Base-by-base conservation (phyloP, 2,797 vertebrate species). In the Eutrigla gurnardus region DNA sequence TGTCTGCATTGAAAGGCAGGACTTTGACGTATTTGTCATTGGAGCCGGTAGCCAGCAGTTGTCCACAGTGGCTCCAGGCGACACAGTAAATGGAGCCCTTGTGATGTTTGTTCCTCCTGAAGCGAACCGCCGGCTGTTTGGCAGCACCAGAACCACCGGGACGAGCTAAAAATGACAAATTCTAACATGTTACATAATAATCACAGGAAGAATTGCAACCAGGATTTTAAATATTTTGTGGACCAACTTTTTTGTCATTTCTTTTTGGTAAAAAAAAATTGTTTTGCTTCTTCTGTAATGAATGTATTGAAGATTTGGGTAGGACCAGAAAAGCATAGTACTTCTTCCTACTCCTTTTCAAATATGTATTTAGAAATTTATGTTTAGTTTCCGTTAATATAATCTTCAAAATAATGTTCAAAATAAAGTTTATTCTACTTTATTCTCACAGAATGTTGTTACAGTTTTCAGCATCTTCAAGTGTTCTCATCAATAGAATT, bases 21-120 rank as follows among this genome's bases (percentile, higher is more conserved):
- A 99, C 98, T 94, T 99, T 99, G 61, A 99, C 97, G 0, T 95
- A 99, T 95, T 99, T 99, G 88, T 99, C 98, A 53, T 99, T 99
- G 63, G 98, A 99, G 76, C 98, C 98, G 4, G 98, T 99, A 55
- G 98, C 98, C 78, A 99, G 78, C 72, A 99, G 95, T 60, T 97
- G 97, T 32, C 98, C 98, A 77, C 98, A 99, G 77, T 96, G 96
- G 88, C 98, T 99, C 98, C 98, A 99, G 50, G 98, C 97, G 63
- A 98, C 97, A 55, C 98, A 99, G 90, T 99, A 99, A 90, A 99
- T 99, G 0, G 97, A 99, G 80, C 98, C 98, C 87, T 98, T 99
- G 89, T 99, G 98, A 90, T 99, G 98, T 83, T 99, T 99, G 92
- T 99, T 99, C 83, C 98, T 96, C 87, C 97, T 96, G 92, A 99